Conservation (phyloP, 2,113 vertebrate genomes). For the Semicossyphus pulcher region DNA sequence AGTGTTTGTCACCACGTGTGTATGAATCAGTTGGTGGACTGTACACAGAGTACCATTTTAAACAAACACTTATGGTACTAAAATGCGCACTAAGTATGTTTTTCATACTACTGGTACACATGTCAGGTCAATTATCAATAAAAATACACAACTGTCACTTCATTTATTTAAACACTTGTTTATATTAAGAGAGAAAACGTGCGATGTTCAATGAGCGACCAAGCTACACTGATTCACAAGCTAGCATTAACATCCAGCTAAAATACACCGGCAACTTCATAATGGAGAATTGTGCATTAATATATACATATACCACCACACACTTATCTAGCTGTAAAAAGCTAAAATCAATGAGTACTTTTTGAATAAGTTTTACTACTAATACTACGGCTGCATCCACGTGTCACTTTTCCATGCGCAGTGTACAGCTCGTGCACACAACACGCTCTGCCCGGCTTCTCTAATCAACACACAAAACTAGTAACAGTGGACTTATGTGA, state of each 20-base stretch:
- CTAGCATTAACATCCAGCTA: conserved; percentile 1
- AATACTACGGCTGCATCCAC: conserved; percentile 78
- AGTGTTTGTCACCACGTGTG: conserved; percentile 57
- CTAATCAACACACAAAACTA: not conserved
- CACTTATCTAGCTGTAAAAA: accelerated
- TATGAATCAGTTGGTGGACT: not conserved
- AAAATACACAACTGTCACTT: conserved; percentile 61
- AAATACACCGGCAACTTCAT: too few relatives aligned
- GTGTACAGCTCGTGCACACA: conserved; percentile 12
- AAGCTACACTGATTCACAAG: not conserved
- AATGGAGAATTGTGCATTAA: accelerated
- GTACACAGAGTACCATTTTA: not conserved
- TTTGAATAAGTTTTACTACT: conserved; percentile 1
- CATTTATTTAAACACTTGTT: not conserved
- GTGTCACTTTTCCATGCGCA: conserved; percentile 84
- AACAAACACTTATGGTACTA: not conserved
- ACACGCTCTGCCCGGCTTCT: not conserved
- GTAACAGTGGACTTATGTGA: not conserved
- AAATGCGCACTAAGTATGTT: accelerated
- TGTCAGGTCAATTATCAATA: not conserved
- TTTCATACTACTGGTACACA: not conserved
- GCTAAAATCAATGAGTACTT: not conserved
- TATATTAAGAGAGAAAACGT: conserved; percentile 3
- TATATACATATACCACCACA: accelerated
- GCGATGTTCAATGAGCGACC: not conserved